These are phyloP conservation scores for Noctilio leporinus DNA, from an alignment of 2,113 vertebrate species.

Conservation along the genomic window DNA sequence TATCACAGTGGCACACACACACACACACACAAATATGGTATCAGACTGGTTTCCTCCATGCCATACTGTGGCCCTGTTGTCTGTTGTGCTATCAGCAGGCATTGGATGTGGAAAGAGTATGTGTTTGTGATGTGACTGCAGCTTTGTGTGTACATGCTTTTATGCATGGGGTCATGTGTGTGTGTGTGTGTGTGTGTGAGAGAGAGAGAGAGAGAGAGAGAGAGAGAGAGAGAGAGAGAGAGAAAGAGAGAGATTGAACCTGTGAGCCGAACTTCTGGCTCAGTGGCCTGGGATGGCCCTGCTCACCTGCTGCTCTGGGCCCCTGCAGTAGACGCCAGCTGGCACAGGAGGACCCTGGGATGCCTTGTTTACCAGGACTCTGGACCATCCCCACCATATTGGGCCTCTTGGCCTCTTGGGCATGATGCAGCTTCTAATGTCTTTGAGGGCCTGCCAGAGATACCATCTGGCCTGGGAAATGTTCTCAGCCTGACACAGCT, in stretches of 20 bases:
- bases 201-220: neutral
- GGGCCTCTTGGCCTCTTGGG: neutral
- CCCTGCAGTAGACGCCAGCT: neutral
- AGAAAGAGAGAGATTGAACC: neutral
- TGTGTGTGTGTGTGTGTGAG: neutral
- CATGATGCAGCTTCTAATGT: neutral
- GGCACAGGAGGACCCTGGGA: neutral
- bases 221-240: neutral
- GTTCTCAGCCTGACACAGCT: neutral
- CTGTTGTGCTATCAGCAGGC: neutral
- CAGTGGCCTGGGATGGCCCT: neutral
- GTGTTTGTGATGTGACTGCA: neutral
- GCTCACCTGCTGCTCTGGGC: neutral
- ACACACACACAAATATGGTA: too few relatives aligned
- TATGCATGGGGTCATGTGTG: neutral
- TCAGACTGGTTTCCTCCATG: neutral
- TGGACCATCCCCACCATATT: neutral
- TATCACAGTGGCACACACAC: neutral
- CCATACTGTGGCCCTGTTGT: neutral
- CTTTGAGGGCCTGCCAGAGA: neutral
- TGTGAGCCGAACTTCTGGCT: neutral
- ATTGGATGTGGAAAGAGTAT: neutral
- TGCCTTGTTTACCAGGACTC: neutral
- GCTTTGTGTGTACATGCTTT: neutral
- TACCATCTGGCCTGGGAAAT: constrained; percentile 17